Conservation (phyloP, 2,888 invertebrate genomes). For the Podabrus alpinus region DNA sequence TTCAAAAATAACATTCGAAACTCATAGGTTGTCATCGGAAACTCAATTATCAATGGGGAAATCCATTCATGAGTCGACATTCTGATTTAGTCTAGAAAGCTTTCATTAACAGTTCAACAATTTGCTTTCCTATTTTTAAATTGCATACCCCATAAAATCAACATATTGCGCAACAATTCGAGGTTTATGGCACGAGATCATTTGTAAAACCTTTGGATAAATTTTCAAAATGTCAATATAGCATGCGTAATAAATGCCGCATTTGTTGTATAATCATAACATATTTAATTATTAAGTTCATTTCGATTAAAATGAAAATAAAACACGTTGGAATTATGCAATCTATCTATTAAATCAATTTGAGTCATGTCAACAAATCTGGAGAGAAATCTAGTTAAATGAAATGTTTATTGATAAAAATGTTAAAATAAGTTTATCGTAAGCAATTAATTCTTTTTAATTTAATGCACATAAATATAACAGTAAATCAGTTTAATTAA, state of each 20-base stretch:
- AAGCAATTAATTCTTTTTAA: not conserved
- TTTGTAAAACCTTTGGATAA: not conserved
- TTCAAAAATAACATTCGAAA: not conserved
- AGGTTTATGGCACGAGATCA: too few relatives aligned
- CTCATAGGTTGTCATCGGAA: not conserved
- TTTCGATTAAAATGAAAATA: not conserved
- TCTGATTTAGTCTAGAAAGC: not conserved
- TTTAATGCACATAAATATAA: conserved; percentile 10
- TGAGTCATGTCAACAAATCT: not conserved
- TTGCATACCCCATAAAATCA: not conserved
- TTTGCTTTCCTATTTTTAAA: not conserved
- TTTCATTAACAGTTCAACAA: not conserved
- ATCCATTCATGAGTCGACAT: not conserved
- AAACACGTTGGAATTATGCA: not conserved
- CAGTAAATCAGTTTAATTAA: conserved; percentile 30
- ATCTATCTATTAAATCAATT: not conserved
- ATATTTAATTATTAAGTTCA: not conserved
- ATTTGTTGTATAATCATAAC: too few relatives aligned
- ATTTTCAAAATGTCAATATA: not conserved
- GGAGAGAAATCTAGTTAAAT: not conserved
- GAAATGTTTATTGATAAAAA: not conserved
- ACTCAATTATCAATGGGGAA: not conserved
- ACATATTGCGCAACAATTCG: not conserved
- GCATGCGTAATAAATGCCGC: too few relatives aligned
- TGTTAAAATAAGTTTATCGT: not conserved